These are phyloP conservation scores for Malurus alboscapulatus DNA, from an alignment of 2,113 vertebrate species.

Conservation along the genomic window DNA sequence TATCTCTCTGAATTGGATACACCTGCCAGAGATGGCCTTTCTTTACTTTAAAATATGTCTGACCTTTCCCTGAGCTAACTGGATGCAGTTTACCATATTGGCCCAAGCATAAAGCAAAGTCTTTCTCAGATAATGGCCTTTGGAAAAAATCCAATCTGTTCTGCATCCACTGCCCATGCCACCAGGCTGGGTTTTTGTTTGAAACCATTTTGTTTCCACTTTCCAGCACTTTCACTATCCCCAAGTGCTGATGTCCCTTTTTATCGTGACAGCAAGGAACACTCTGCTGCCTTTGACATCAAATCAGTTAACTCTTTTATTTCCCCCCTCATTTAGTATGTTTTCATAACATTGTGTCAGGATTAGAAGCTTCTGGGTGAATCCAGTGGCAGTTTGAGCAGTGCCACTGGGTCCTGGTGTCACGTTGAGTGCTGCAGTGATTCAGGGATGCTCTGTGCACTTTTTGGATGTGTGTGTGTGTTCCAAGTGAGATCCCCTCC, in stretches of 20 bases:
- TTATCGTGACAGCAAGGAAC: not conserved
- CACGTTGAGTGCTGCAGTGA: not conserved
- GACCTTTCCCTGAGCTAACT: conserved; percentile 59
- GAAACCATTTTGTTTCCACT: not conserved
- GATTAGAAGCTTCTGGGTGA: not conserved
- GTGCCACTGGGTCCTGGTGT: not conserved
- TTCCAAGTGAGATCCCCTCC: not conserved
- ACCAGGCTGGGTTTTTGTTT: not conserved
- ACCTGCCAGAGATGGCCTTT: conserved; percentile 53
- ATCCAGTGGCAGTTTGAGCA: not conserved
- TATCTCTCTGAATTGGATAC: conserved; percentile 41
- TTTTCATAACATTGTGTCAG: not conserved
- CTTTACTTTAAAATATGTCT: conserved; percentile 52
- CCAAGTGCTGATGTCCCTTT: not conserved
- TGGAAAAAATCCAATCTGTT: not conserved
- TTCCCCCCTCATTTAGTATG: not conserved
- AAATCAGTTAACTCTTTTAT: not conserved
- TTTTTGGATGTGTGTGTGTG: not conserved
- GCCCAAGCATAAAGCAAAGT: conserved; percentile 11
- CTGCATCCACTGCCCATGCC: not conserved
- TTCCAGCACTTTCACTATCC: fast-evolving
- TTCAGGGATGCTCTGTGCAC: not conserved
- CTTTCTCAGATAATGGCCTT: not conserved
- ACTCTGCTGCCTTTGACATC: not conserved
- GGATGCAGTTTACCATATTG: conserved; percentile 38